Base-by-base conservation (phyloP, 2,888 invertebrate species). In the Mesodorylaimus sp. region DNA sequence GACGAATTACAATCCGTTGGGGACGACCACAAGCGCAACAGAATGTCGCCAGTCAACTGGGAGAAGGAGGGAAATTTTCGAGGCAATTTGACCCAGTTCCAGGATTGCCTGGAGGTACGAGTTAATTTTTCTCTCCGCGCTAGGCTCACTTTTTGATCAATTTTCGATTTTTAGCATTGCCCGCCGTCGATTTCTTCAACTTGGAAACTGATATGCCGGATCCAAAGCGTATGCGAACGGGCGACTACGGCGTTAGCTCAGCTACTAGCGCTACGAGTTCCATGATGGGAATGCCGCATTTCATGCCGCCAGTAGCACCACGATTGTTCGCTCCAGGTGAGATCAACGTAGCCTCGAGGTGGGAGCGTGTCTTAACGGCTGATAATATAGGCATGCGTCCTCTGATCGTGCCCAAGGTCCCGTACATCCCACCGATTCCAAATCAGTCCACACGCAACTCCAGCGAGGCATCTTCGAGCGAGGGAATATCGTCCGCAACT, bases 1-100 rank as follows among this genome's bases (percentile, higher is more conserved):
- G 88, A 55, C 75, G 91, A 45, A 74, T 95, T 1, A 87, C 87
- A n/a, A 89, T 97, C 55, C 89, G 95, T 65, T 97, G 97, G 97
- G 95, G 95, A 0, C 80, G 87, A 61, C 88, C 91, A 0, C 93
- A 93, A 71, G 89, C 80, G 23, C 66, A 68, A 55, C 61, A 58
- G 48, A 52, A 16, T 27, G 24, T 28, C 25, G 29, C 25, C n/a
- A 37, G 32, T 10, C 32, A 13, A 56, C 10, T 48, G 52, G 50
- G 61, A 61, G 41, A 59, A 61, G 3, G 56, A 53, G 16, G 62
- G 60, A 13, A 58, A 58, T 19, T 56, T 54, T 29, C 32, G 19
- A 42, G 56, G 57, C 55, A 57, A 25, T 55, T 79, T 49, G 81
- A 82, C 60, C 79, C 83, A 0, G 80, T 81, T 1, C 83, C 83